phyloP scores from a whole-genome alignment of 2,113 vertebrate genomes.

The Gila orcuttii region DNA sequence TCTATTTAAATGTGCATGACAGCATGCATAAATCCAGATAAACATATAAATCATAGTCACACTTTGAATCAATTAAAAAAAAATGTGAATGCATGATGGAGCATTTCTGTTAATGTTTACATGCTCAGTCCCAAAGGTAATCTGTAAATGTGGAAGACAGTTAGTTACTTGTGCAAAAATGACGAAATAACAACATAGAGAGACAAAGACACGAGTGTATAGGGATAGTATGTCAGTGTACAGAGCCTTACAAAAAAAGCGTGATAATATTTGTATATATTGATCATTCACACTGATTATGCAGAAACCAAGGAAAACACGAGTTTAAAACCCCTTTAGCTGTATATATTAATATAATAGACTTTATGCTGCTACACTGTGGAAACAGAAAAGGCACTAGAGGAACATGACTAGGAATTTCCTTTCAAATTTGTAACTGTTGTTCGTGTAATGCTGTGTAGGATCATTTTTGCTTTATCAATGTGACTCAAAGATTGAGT shows the following conservation, averaged over 20 bases:
- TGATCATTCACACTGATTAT: background rate
- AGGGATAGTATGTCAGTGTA: constrained; percentile 4
- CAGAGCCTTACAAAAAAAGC: background rate
- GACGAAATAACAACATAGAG: background rate
- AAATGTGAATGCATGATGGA: background rate
- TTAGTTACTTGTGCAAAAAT: background rate
- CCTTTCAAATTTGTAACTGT: background rate
- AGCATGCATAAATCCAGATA: constrained; percentile 15
- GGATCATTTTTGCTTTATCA: background rate
- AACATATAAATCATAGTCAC: background rate
- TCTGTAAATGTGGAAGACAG: constrained; percentile 6
- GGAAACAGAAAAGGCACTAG: background rate
- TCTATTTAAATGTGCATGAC: background rate
- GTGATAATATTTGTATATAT: background rate
- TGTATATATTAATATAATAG: background rate
- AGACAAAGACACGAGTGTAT: background rate
- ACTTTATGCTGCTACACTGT: background rate
- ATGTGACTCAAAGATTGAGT: too few species aligned
- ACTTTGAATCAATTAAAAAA: background rate
- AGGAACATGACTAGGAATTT: background rate
- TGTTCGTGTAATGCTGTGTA: background rate
- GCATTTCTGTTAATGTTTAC: constrained; percentile 28
- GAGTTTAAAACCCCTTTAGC: background rate
- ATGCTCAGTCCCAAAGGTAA: background rate
- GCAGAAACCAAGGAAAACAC: background rate